Conservation (phyloP, 2,888 invertebrate genomes). For the Theretra japonica region DNA sequence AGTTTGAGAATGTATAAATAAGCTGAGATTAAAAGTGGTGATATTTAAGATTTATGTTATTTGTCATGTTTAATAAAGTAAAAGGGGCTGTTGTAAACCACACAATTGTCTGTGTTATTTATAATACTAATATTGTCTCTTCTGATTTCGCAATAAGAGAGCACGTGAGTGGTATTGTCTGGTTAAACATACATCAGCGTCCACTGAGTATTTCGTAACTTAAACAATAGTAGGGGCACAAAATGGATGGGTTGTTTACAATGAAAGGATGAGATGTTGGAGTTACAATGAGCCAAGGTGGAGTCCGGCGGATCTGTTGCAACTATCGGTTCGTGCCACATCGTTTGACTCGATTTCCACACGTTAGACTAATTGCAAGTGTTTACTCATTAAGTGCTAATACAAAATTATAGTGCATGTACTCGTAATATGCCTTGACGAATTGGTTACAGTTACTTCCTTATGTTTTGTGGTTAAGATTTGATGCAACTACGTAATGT, state of each 20-base stretch:
- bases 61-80: no score
- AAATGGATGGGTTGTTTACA: constrained; percentile 35
- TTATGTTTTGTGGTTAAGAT: background rate
- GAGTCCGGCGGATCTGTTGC: constrained; percentile 72
- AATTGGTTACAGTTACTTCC: background rate
- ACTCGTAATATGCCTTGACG: background rate
- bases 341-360: constrained; percentile 54
- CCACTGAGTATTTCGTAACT: constrained; percentile 32
- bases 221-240: constrained; percentile 28
- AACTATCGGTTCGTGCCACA: constrained; percentile 55
- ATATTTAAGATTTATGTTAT: background rate
- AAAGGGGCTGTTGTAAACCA: background rate
- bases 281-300: constrained; percentile 56
- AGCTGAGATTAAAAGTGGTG: background rate
- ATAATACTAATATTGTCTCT: constrained; percentile 15
- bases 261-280: constrained; percentile 46
- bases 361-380: constrained; percentile 26
- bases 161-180: constrained; percentile 20
- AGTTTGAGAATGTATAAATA: background rate
- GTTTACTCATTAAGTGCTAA: constrained; percentile 16
- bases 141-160: constrained; percentile 6
- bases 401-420: constrained; percentile 13
- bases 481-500: background rate
- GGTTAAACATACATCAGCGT: constrained; percentile 32
- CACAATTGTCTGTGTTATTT: constrained; percentile 13